A percentile compares a stretch with the other conserved stretches of the same genome.
phyloP scores from a whole-genome alignment of 1,140 invertebrate species.

The Dendroctonus ponderosae region DNA sequence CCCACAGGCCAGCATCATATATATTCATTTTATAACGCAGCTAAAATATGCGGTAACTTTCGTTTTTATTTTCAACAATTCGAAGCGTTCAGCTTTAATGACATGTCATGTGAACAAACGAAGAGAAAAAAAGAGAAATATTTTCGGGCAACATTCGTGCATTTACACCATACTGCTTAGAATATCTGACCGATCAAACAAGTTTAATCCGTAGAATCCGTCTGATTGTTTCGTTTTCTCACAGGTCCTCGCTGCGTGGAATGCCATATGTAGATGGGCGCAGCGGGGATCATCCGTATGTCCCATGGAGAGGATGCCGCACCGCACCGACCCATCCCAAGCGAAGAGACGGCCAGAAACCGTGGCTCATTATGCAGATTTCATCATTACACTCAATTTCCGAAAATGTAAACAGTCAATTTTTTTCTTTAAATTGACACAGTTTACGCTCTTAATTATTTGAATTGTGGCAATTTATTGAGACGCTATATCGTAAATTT shows the following conservation, averaged over 20 bases:
- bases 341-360: slow-evolving; percentile 5
- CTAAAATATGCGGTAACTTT: too few relatives aligned
- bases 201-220: slow-evolving; percentile 34
- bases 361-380: slow-evolving; percentile 20
- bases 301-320: slow-evolving; percentile 30
- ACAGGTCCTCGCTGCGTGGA: slow-evolving; percentile 33
- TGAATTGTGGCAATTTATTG: slow-evolving; percentile 2
- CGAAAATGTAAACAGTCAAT: background rate
- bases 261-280: slow-evolving; percentile 37
- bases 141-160: slow-evolving; percentile 25
- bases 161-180: slow-evolving; percentile 34
- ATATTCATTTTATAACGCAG: too few relatives aligned
- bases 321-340: slow-evolving; percentile 2
- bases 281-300: slow-evolving; percentile 32
- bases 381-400: slow-evolving; percentile 8
- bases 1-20: too few relatives aligned
- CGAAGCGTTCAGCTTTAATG: slow-evolving; percentile 20
- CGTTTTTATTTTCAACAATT: slow-evolving; percentile 10
- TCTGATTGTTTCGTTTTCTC: slow-evolving; percentile 38
- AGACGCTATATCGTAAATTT: background rate
- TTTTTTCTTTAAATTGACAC: slow-evolving; percentile 3
- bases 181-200: slow-evolving; percentile 36
- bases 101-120: slow-evolving; percentile 10
- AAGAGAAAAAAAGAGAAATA: slow-evolving; percentile 27
- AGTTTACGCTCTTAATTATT: slow-evolving; percentile 9